Conservation (phyloP, 2,113 vertebrate genomes). For the Burhinus oedicnemus region DNA sequence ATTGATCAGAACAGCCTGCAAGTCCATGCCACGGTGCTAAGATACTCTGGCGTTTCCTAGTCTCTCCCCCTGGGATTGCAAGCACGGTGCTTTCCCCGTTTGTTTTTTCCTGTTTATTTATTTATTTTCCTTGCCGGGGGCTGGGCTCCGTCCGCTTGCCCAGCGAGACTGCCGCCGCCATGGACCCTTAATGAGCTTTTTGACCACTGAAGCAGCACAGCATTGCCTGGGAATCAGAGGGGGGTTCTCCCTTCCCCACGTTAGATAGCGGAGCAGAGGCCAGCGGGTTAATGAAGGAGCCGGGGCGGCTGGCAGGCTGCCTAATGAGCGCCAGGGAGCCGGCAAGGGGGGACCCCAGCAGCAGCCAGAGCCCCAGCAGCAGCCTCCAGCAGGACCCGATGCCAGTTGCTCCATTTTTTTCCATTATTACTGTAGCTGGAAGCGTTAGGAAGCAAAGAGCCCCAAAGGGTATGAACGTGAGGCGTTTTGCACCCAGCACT, state of each 20-base stretch:
- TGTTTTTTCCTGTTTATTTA: slow-evolving; percentile 51
- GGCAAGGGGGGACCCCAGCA: background rate
- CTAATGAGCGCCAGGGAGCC: background rate
- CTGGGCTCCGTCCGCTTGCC: background rate
- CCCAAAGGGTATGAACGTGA: background rate
- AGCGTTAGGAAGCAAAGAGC: background rate
- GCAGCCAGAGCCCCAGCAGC: background rate
- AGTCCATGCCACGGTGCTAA: background rate
- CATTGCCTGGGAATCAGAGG: slow-evolving; percentile 48
- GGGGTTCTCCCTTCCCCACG: background rate
- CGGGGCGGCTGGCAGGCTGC: background rate
- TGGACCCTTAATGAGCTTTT: slow-evolving; percentile 53
- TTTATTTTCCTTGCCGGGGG: background rate
- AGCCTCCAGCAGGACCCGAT: background rate
- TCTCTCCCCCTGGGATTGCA: background rate
- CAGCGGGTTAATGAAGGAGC: slow-evolving; percentile 46
- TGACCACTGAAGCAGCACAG: slow-evolving; percentile 53
- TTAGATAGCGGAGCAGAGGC: background rate
- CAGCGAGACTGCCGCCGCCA: background rate
- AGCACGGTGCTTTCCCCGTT: background rate
- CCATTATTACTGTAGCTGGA: background rate
- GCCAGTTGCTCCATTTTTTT: background rate
- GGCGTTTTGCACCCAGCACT: background rate
- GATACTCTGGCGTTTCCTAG: background rate
- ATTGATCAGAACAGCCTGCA: background rate